A percentile compares a stretch with the other conserved stretches of the same genome.
Evolutionary conservation across 2,797 vertebrate species (phyloP).

Genomic region (Sphaeramia orbicularis): DNA sequence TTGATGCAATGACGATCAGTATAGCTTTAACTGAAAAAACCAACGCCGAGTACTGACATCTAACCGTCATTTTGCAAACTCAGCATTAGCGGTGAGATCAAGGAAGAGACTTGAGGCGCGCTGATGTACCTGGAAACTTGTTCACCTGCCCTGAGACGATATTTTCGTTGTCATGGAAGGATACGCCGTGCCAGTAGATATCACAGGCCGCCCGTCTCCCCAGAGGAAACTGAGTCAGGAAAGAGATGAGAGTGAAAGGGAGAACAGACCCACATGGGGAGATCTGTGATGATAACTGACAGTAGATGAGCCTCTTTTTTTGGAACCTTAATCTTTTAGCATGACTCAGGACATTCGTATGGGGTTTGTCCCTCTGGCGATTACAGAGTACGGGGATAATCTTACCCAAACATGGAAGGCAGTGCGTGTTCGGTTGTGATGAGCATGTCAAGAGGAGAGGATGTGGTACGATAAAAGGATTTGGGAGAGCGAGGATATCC

Average conservation of each 20-base stretch:
- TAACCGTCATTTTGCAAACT: neutral
- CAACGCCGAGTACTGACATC: too few relatives aligned
- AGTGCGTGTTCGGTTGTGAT: constrained; percentile 43
- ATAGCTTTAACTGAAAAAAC: neutral
- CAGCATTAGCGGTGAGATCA: neutral
- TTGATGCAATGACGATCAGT: neutral
- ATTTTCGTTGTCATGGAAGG: constrained; percentile 93
- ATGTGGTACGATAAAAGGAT: constrained; percentile 57
- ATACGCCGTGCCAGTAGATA: constrained; percentile 98
- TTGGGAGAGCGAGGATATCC: constrained; percentile 33
- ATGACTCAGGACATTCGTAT: constrained; percentile 26
- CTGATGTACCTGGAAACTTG: constrained; percentile 96
- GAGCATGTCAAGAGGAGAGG: constrained; percentile 36
- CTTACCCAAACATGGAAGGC: constrained; percentile 47
- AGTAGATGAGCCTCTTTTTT: neutral
- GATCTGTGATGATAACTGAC: neutral
- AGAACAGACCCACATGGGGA: neutral
- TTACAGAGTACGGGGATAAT: constrained; percentile 41
- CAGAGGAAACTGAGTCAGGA: constrained; percentile 86
- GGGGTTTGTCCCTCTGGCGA: constrained; percentile 27
- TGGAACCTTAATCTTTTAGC: constrained; percentile 21
- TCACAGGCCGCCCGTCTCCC: constrained; percentile 94
- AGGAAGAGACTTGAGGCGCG: neutral
- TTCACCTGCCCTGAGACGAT: constrained; percentile 97
- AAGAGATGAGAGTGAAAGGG: neutral